Evolutionary conservation across 2,888 invertebrate species (phyloP), one percentile per base, ranked within the genome.

Genomic region (Aphodius granarius): DNA sequence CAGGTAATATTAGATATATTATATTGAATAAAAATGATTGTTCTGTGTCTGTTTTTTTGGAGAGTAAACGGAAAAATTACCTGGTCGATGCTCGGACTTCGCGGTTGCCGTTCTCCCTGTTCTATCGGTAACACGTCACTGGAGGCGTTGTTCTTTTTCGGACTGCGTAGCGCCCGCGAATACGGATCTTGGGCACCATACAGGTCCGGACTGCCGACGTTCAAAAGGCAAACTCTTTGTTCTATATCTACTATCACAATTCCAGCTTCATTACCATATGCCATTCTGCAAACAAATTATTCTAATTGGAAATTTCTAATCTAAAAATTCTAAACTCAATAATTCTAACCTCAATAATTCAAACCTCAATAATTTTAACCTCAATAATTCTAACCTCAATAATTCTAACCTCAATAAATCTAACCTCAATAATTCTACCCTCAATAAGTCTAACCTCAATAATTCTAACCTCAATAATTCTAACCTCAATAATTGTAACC

Each of bases 201-300:
- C 81, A 99, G 91, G 88, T 98, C 97, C 82, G 94, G 93, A 82
- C 97, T 95, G 81, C 94, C 94, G 87, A 97, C 92, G 88, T 96
- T 97, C 81, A 95, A 90, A 85, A 98, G 91, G 87, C 95, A 94
- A 80, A 93, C 91, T 89, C 95, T 96, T 88, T 97, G 97, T 86
- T 95, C 91, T 88, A 96, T 93, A 90, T 99, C 99, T 85, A 97
- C 93, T 88, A 99, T 94, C 86, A 97, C 97, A 87, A 99, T 90
- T 83, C 98, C 98, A 83, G 95, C 94, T 89, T 98, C 98, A 87
- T 97, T 98, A 84, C 98, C 98, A 90, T 97, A 98, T 84, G 97
- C 96, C 93, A 99, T 92, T 86, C 98, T 98, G 62, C 9, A 73
- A 66, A 13, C 9, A 64, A 72, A 17, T 18, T 22, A 43, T 2